Conservation (phyloP, 2,888 invertebrate genomes). For the Melieria picta region DNA sequence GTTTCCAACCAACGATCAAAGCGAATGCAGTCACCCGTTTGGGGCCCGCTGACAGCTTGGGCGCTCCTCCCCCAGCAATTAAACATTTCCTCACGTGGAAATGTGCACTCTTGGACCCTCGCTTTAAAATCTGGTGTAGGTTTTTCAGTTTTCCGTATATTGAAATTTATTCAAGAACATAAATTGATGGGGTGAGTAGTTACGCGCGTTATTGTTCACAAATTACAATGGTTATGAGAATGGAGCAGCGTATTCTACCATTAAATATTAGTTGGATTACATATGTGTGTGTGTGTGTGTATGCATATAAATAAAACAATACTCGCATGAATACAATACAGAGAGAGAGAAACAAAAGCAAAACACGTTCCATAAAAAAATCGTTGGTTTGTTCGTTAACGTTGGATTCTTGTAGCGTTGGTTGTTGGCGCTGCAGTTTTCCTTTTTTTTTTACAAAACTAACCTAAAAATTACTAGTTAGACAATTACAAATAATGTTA, state of each 20-base stretch:
- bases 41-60: too few species aligned
- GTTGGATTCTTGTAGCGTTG: slow-evolving; percentile 9
- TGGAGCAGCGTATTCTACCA: not conserved
- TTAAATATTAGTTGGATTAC: not conserved
- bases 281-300: not conserved
- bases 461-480: not conserved
- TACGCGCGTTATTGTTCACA: not conserved
- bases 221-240: not conserved
- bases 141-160: too few species aligned
- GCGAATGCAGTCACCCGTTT: slow-evolving; percentile 12
- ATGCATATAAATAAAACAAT: slow-evolving; percentile 2
- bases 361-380: slow-evolving; percentile 27
- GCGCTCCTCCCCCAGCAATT: too few species aligned
- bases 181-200: not conserved
- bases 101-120: too few species aligned
- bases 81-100: too few species aligned
- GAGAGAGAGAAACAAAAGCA: slow-evolving; percentile 7
- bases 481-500: slow-evolving; percentile 9
- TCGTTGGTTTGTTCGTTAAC: slow-evolving; percentile 49
- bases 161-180: too few species aligned
- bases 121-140: too few species aligned
- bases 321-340: slow-evolving; percentile 6
- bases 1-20: slow-evolving; percentile 20
- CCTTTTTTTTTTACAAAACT: slow-evolving; percentile 17
- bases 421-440: slow-evolving; percentile 6